Conservation (phyloP, 2,888 invertebrate genomes). For the Lysandra coridon region DNA sequence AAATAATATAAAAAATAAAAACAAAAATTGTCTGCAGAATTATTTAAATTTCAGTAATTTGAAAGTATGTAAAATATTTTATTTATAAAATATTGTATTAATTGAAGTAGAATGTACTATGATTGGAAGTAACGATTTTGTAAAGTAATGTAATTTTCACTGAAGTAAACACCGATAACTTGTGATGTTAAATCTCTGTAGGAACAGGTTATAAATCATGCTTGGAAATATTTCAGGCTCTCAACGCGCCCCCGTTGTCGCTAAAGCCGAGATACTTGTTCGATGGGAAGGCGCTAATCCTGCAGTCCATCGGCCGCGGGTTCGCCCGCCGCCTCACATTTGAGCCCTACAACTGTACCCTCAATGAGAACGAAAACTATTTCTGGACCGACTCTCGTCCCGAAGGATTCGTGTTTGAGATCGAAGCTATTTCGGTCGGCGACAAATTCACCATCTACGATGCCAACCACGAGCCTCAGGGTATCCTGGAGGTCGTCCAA, state of each 20-base stretch:
- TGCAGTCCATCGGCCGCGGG: conserved; percentile 86
- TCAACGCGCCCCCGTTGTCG: conserved; percentile 68
- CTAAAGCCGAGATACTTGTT: conserved; percentile 82
- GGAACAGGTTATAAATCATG: conserved; percentile 49
- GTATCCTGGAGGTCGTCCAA: conserved; percentile 83
- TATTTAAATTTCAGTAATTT: not conserved
- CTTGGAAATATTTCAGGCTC: conserved; percentile 58
- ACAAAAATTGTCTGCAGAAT: not conserved
- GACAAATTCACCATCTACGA: conserved; percentile 87
- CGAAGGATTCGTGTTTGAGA: conserved; percentile 86
- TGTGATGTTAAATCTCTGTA: conserved; percentile 35
- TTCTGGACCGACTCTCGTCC: conserved; percentile 89
- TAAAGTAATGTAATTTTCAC: conserved; percentile 16
- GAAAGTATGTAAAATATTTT: not conserved
- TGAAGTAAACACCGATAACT: not conserved
- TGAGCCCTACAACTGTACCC: conserved; percentile 80
- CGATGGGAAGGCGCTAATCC: conserved; percentile 82
- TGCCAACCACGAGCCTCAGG: conserved; percentile 84
- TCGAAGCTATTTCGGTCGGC: conserved; percentile 83
- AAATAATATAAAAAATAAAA: not conserved
- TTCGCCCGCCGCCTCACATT: conserved; percentile 88
- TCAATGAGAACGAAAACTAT: conserved; percentile 85
- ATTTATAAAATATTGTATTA: not conserved
- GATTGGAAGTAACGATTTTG: not conserved
- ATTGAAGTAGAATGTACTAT: conserved; percentile 4